phyloP scores from a whole-genome alignment of 2,797 vertebrate species.

The Crocidura indochinensis region DNA sequence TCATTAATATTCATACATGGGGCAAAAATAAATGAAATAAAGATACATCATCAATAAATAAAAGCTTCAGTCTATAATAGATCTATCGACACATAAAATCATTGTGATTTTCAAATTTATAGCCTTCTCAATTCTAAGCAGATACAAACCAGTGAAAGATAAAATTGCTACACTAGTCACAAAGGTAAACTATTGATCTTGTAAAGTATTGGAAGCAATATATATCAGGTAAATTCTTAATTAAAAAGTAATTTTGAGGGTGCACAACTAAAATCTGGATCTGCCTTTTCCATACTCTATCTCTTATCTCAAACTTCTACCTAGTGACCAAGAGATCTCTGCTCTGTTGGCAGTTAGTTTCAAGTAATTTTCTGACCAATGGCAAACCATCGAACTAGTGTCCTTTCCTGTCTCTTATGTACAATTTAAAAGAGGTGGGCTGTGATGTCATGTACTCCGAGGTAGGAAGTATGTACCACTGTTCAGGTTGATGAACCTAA shows the following conservation, averaged over 20 bases:
- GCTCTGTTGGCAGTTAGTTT: background rate
- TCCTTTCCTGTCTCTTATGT: background rate
- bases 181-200: constrained; percentile 23
- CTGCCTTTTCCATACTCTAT: background rate
- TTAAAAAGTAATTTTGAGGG: constrained; percentile 7
- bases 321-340: background rate
- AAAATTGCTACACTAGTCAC: background rate
- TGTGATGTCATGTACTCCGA: background rate
- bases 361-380: background rate
- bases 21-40: constrained; percentile 44
- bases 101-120: background rate
- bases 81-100: constrained; percentile 21
- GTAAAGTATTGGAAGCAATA: background rate
- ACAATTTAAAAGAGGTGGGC: background rate
- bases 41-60: constrained; percentile 22
- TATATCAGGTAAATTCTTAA: background rate
- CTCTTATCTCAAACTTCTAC: background rate
- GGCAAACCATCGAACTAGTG: background rate
- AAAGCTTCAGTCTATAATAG: constrained; percentile 33
- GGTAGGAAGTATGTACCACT: background rate
- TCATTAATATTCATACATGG: background rate
- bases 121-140: constrained; percentile 3
- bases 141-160: constrained; percentile 13
- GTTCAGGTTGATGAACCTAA: background rate
- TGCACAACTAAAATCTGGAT: background rate